A percentile compares a stretch with the other conserved stretches of the same genome.
Evolutionary conservation across 2,113 vertebrate species (phyloP).

Genomic region (Shinisaurus crocodilurus): DNA sequence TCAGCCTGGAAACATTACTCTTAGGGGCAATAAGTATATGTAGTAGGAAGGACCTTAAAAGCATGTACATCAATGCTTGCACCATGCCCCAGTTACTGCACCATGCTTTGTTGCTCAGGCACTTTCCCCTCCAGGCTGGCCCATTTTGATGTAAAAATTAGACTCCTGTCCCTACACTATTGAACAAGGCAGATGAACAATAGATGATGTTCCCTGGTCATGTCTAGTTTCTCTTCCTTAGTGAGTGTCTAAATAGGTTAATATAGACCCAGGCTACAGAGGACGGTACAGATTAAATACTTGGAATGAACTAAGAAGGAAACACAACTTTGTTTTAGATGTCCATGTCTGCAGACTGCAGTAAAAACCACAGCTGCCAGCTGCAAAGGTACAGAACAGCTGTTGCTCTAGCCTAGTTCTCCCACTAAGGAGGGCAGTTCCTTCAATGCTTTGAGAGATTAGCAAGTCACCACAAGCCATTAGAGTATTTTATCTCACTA

Average conservation of each 20-base stretch:
- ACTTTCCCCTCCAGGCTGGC: not conserved
- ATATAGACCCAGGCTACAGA: not conserved
- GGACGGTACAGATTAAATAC: not conserved
- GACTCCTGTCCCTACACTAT: not conserved
- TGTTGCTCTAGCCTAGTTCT: not conserved
- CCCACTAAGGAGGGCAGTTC: not conserved
- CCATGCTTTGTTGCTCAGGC: not conserved
- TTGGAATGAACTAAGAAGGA: not conserved
- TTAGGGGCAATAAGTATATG: not conserved
- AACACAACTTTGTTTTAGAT: not conserved
- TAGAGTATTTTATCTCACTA: not conserved
- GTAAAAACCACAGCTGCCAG: not conserved
- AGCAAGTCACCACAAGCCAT: not conserved
- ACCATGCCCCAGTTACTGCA: not conserved
- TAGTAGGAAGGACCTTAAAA: not conserved
- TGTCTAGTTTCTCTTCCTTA: not conserved
- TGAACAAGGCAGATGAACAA: not conserved
- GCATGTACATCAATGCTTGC: not conserved
- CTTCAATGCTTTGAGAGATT: not conserved
- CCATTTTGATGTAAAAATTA: not conserved
- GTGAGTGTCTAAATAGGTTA: not conserved
- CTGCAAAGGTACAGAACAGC: not conserved
- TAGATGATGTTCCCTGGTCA: not conserved
- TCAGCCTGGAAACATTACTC: not conserved
- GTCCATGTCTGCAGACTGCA: not conserved